These are phyloP conservation scores for Formicarius rufipectus DNA, from an alignment of 2,113 vertebrate species.

Conservation along the genomic window DNA sequence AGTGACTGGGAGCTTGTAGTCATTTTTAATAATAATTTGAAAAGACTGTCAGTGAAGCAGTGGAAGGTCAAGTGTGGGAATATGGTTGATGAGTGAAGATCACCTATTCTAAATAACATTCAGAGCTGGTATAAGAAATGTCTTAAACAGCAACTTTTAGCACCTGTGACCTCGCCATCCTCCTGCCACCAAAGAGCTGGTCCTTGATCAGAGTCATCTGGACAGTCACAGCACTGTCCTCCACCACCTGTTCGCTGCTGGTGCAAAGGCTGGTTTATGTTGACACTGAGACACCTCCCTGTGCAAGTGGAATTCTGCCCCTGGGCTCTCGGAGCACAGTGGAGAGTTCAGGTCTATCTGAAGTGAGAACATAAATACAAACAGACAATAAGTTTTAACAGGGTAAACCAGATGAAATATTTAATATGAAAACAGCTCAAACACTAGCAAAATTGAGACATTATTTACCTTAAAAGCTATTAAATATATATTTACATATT, in stretches of 20 bases:
- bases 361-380: background rate
- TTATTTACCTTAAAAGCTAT: background rate
- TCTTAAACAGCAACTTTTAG: background rate
- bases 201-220: background rate
- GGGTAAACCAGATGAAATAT: background rate
- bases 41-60: background rate
- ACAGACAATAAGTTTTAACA: background rate
- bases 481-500: background rate
- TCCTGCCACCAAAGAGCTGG: background rate
- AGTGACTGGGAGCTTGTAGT: background rate
- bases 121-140: background rate
- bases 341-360: background rate
- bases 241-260: background rate
- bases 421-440: background rate
- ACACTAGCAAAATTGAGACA: background rate
- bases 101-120: background rate
- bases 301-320: background rate
- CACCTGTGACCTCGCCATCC: background rate
- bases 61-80: background rate
- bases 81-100: background rate
- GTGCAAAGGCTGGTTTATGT: background rate
- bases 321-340: too few relatives aligned
- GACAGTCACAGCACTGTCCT: background rate
- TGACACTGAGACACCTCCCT: background rate
- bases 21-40: background rate